A percentile compares a stretch with the other conserved stretches of the same genome.
Conservation (phyloP, 30 jellyfish, hydroid and myxozoan genomes). For the Chrysaora quinquecirrha region DNA sequence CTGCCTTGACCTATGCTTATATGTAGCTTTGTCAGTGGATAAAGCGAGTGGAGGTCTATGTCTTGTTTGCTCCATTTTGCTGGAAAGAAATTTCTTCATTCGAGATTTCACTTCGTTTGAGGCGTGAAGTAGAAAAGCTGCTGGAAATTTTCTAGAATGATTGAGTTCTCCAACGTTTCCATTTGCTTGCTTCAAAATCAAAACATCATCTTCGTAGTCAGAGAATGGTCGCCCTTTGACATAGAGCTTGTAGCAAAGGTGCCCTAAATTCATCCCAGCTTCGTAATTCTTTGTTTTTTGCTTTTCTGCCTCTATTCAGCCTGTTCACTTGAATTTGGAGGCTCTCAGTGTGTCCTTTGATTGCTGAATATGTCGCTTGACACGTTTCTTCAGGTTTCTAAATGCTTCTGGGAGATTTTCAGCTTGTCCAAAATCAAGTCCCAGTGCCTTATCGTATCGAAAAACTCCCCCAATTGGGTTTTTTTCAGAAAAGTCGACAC, state of each 20-base stretch:
- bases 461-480: constrained; percentile 53
- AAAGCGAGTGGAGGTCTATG: constrained; percentile 54
- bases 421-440: constrained; percentile 12
- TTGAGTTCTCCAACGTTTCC: constrained; percentile 50
- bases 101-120: constrained; percentile 33
- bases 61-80: constrained; percentile 57
- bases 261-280: constrained; percentile 45
- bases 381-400: constrained; percentile 52
- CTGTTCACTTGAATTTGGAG: no score
- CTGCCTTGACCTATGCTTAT: constrained; percentile 55
- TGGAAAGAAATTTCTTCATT: constrained; percentile 27
- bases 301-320: no score
- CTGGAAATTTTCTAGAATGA: constrained; percentile 54
- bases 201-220: constrained; percentile 46
- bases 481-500: constrained; percentile 49
- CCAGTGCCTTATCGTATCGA: constrained; percentile 42
- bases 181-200: constrained; percentile 26
- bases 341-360: no score
- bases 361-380: no score
- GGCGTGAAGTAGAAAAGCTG: constrained; percentile 41
- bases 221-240: constrained; percentile 37
- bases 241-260: constrained; percentile 44
- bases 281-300: no score
- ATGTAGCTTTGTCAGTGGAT: constrained; percentile 50
- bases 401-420: constrained; percentile 47